A percentile compares a stretch with the other conserved stretches of the same genome.
phyloP scores from a whole-genome alignment of 2,113 vertebrate genomes.

The Romanogobio albipinnatus region DNA sequence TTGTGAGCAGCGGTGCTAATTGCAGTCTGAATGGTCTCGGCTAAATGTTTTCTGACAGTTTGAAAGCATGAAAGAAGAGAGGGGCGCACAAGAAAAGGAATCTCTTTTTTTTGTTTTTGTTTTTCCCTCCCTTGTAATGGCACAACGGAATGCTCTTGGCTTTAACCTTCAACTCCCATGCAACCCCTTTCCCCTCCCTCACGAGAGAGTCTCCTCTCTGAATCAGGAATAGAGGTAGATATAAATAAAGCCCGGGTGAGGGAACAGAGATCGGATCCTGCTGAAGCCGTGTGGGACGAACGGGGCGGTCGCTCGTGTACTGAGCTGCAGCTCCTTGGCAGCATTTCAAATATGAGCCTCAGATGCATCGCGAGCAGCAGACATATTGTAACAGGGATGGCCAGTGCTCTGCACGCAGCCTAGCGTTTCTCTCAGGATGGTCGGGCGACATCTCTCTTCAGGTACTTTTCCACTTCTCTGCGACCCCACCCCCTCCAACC shows the following conservation, averaged over 20 bases:
- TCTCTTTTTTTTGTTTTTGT: conserved; percentile 50
- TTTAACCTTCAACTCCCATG: conserved; percentile 56
- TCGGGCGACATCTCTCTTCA: conserved; percentile 84
- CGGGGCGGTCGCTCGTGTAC: conserved; percentile 74
- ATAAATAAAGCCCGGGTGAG: conserved; percentile 75
- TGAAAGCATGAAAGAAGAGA: conserved; percentile 71
- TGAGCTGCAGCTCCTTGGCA: conserved; percentile 83
- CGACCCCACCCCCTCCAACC: conserved; percentile 9
- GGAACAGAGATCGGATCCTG: conserved; percentile 74
- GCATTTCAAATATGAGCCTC: conserved; percentile 82
- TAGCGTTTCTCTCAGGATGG: conserved; percentile 82
- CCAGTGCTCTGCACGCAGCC: conserved; percentile 77
- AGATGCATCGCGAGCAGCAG: conserved; percentile 78
- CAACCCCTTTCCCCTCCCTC: conserved; percentile 37
- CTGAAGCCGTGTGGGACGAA: conserved; percentile 73
- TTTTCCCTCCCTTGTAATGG: conserved; percentile 59
- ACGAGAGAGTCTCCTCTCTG: conserved; percentile 66
- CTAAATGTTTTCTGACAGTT: conserved; percentile 81
- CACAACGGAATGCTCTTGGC: conserved; percentile 60
- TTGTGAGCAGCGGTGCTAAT: conserved; percentile 73
- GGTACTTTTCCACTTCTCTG: conserved; percentile 81
- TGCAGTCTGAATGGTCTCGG: conserved; percentile 73
- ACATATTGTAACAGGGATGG: conserved; percentile 82
- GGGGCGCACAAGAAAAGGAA: conserved; percentile 56
- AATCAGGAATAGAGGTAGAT: conserved; percentile 70